These are phyloP conservation scores for Galagoides demidoff DNA, from an alignment of 2,797 vertebrate species.

Conservation along the genomic window DNA sequence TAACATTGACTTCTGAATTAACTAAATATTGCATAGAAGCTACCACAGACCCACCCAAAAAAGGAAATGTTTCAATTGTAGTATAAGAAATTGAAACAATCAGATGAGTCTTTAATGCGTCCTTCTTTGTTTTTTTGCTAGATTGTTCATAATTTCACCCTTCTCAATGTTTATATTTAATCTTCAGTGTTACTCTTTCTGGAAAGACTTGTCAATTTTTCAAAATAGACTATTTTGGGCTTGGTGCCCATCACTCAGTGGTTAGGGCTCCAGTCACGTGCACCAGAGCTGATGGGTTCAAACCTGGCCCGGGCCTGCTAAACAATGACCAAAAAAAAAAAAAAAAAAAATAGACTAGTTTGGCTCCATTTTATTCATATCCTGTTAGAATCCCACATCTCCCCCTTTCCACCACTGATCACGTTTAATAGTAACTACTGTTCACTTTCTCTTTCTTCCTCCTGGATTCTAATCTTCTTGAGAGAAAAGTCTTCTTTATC, in stretches of 20 bases:
- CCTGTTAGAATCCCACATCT: neutral
- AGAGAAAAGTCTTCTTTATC: neutral
- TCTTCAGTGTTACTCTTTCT: neutral
- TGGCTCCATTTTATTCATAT: neutral
- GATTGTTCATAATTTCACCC: neutral
- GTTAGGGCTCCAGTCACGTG: too few relatives aligned
- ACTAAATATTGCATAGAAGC: neutral
- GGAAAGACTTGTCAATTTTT: neutral
- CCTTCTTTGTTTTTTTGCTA: neutral
- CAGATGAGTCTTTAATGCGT: neutral
- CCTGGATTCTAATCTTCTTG: neutral
- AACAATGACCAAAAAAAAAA: too few relatives aligned
- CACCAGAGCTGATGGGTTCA: too few relatives aligned
- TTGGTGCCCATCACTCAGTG: too few relatives aligned
- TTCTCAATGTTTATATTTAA: neutral
- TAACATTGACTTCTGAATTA: neutral
- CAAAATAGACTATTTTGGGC: neutral
- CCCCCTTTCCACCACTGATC: neutral
- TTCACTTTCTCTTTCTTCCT: neutral
- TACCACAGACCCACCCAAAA: neutral
- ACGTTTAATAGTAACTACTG: neutral
- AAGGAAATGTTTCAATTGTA: neutral
- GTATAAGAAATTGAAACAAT: neutral
- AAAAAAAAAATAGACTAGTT: too few relatives aligned
- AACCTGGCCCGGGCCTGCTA: too few relatives aligned